Base-by-base conservation (phyloP, 2,797 vertebrate genomes). In the Chloroceryle amazona region DNA sequence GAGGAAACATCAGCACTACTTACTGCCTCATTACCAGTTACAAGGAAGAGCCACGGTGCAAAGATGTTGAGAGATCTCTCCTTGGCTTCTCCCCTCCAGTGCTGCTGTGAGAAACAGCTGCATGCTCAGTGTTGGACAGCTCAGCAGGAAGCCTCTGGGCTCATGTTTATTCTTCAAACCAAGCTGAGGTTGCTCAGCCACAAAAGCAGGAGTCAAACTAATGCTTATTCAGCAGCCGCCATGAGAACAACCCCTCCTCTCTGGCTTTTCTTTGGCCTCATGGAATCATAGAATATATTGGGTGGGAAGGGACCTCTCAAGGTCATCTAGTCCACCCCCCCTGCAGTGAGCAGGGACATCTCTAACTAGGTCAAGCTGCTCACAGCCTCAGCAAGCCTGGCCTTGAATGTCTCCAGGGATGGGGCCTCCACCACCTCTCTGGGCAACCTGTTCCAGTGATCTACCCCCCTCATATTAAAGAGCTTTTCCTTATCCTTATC, bases 21-120 rank as follows among this genome's bases (percentile, higher is more conserved):
- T 60, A 47, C 22, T 52, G 71, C 51, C 51, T 52, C 26, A 37
- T 28, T 33, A 39, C 33, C 51, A 42, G 6, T 28, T 66, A 54
- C 12, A 25, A 4, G 1, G 35, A 39, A 75, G 22, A 73, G 33
- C 13, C 33, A 63, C 55, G 19, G 2, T 0, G 3, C 2, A 23
- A 6, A 57, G 11, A 10, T 44, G 12, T 33, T 85, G 12, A 31
- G n/a, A 54, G 26, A 55, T 15, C 11, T 58, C 23, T 47, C 26
- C 35, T 29, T 13, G 51, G 52, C 65, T 66, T 54, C 51, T 95
- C 31, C 47, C 54, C 63, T 57, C 58, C 39, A 44, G 60, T 7
- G 49, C 8, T 63, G 66, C 41, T 3, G 1, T 6, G 18, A 60
- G 44, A 19, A 4, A 16, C 11, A 68, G 25, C 6, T 41, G 57